phyloP scores from a whole-genome alignment of 2,797 vertebrate species.

The Anguilla pacifica region DNA sequence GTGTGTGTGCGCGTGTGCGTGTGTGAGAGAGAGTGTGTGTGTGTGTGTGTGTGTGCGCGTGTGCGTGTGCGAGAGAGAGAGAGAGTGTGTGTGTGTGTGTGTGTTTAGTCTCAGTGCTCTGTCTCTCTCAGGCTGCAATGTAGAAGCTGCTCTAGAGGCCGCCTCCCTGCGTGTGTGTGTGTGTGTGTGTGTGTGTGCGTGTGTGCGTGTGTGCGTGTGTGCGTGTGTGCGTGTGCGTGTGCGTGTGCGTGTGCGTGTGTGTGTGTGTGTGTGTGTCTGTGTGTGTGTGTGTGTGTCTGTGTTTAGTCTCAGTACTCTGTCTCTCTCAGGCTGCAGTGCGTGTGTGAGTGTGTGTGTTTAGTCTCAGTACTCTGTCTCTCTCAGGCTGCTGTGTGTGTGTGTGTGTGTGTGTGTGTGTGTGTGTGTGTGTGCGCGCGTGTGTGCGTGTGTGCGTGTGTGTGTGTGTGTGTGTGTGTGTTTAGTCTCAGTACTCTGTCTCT shows the following conservation, averaged over 20 bases:
- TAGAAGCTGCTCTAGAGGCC: no score
- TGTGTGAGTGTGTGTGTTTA: neutral
- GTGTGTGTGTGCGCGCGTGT: conserved; percentile 16
- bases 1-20: no score
- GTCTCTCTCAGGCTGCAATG: no score
- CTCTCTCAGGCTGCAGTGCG: conserved; percentile 78
- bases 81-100: neutral
- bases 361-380: no score
- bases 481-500: no score
- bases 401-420: neutral
- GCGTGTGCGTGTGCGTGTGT: conserved; percentile 8
- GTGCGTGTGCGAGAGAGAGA: conserved; percentile 30
- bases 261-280: no score
- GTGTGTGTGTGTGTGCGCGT: neutral
- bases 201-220: neutral
- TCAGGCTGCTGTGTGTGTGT: no score
- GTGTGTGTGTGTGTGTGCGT: neutral
- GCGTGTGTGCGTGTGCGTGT: neutral
- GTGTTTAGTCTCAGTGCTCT: no score
- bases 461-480: neutral
- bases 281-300: neutral
- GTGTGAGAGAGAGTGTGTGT: no score
- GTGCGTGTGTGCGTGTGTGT: neutral
- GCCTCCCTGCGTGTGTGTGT: no score
- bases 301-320: neutral